Evolutionary conservation across 2,797 vertebrate genomes (phyloP), one percentile per base, ranked within the genome.

Genomic region (Tadarida brasiliensis): DNA sequence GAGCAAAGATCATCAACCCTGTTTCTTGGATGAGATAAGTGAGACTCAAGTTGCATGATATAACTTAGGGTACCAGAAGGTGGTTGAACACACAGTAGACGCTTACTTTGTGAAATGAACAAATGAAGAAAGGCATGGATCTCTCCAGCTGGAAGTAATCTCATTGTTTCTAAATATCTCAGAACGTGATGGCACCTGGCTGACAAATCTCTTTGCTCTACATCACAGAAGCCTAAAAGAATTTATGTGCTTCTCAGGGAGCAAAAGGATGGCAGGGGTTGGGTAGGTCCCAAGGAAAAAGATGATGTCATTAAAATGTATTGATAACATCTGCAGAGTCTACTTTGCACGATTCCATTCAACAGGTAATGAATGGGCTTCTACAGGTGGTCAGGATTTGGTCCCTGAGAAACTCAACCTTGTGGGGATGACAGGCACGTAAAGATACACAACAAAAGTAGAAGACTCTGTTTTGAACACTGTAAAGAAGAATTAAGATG

Each of bases 171-270:
- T 78, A 84, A 78, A 28, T 11, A 24, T 77, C 73, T 80, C 65
- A 87, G 59, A 90, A 83, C 73, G 81, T 57, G 26, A 73, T 85
- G 33, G 81, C 54, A 67, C 2, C 47, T 80, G 49, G 51, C 35
- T 78, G 94, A 77, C 65, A 57, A 59, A 74, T 86, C 30, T 77
- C 70, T 94, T 51, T 67, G 63, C 22, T 93, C 70, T 90, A 44
- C 17, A 51, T 51, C 67, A 63, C 63, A 73, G 44, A 91, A 67
- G 82, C 9, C 35, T 51, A 47, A 88, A 63, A 88, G 56, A 84
- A 14, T 49, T 70, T 28, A 51, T 8, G 26, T 26, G 77, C 35
- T 92, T 54, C 61, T 59, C 63, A 28, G 61, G 33, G 22, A 89
- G 74, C 51, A 67, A 87, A 65, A 11, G 33, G 26, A 89, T 15